Conservation (phyloP, 2,113 vertebrate genomes). For the Rostratula benghalensis region DNA sequence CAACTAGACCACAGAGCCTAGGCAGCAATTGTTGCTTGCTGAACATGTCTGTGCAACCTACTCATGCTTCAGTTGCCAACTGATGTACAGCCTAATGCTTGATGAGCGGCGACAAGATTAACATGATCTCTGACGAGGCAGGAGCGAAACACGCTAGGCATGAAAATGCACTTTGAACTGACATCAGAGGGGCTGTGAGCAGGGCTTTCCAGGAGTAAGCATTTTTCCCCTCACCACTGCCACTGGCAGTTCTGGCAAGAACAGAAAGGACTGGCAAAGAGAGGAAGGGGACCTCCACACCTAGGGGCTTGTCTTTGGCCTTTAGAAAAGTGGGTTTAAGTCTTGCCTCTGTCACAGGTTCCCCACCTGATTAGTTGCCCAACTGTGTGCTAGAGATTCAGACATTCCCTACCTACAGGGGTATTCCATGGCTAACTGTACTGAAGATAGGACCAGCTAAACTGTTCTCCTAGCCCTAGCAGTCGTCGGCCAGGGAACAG, state of each 20-base stretch:
- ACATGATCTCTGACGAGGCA: conserved; percentile 15
- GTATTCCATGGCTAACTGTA: not conserved
- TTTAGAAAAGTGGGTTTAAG: not conserved
- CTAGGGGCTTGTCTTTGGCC: not conserved
- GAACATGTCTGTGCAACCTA: not conserved
- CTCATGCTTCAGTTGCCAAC: conserved; percentile 27
- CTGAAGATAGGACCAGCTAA: not conserved
- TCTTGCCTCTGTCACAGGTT: not conserved
- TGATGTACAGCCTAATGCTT: conserved; percentile 7
- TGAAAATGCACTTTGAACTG: not conserved
- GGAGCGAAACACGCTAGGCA: not conserved
- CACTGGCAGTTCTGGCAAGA: not conserved
- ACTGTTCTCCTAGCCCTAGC: not conserved
- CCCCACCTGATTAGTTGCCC: not conserved
- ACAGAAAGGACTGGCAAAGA: not conserved
- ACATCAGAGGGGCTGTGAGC: not conserved
- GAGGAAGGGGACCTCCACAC: not conserved
- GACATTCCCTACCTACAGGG: not conserved
- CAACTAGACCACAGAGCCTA: not conserved
- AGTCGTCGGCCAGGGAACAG: not conserved
- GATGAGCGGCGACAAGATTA: conserved; percentile 41
- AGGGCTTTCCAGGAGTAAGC: not conserved
- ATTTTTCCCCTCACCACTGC: not conserved
- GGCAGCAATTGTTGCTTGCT: not conserved
- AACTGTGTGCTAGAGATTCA: not conserved